Percentiles rank a stretch among this genome's conserved stretches.
phyloP scores from a whole-genome alignment of 2,797 vertebrate species.

The Lateolabrax maculatus region DNA sequence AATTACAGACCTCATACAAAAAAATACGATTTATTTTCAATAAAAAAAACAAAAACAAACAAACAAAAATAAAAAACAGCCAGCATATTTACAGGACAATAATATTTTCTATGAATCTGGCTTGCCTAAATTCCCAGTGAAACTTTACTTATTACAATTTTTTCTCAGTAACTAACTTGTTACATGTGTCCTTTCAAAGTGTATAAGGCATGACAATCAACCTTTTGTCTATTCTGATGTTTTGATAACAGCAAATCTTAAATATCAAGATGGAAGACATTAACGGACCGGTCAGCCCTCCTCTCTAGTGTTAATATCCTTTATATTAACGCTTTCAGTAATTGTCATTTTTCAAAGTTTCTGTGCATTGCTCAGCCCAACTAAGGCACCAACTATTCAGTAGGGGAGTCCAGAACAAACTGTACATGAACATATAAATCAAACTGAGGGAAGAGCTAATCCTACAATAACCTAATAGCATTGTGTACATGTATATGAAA shows the following conservation, averaged over 20 bases:
- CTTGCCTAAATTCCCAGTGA: slow-evolving; percentile 81
- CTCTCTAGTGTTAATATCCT: slow-evolving; percentile 43
- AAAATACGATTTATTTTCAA: slow-evolving; percentile 70
- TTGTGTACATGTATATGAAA: slow-evolving; percentile 78
- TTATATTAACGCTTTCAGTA: slow-evolving; percentile 58
- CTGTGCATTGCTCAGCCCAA: slow-evolving; percentile 77
- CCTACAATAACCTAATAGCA: slow-evolving; percentile 57
- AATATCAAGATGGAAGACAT: slow-evolving; percentile 70
- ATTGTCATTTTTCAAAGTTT: slow-evolving; percentile 57
- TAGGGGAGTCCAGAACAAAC: slow-evolving; percentile 71
- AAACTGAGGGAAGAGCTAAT: slow-evolving; percentile 55
- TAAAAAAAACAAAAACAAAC: slow-evolving; percentile 69
- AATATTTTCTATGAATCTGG: slow-evolving; percentile 84
- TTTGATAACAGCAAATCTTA: slow-evolving; percentile 68
- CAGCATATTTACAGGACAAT: slow-evolving; percentile 86
- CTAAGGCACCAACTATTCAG: slow-evolving; percentile 81
- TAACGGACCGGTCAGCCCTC: slow-evolving; percentile 41
- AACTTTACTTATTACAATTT: slow-evolving; percentile 67
- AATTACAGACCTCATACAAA: slow-evolving; percentile 83
- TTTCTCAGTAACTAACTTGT: slow-evolving; percentile 81
- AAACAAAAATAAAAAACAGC: slow-evolving; percentile 66
- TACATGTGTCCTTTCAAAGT: slow-evolving; percentile 80
- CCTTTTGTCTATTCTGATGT: slow-evolving; percentile 67
- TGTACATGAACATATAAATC: slow-evolving; percentile 59
- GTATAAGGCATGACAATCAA: slow-evolving; percentile 76